Percentiles rank a stretch among this genome's conserved stretches.
Evolutionary conservation across 1,140 invertebrate species (phyloP).

Genomic region (Lethocerus indicus): DNA sequence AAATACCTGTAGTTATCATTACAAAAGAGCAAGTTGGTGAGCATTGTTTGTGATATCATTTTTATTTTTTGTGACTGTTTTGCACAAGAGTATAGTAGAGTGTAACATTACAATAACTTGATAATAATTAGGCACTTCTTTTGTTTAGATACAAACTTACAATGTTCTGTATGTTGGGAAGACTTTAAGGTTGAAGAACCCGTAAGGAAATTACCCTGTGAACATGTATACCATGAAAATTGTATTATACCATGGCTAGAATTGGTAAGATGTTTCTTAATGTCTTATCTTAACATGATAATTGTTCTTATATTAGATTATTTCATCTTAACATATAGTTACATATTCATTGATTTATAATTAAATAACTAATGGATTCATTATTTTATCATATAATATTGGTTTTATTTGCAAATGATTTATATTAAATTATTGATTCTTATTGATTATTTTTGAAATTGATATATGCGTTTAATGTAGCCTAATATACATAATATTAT

Average conservation of each 20-base stretch:
- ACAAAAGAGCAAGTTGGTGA: slow-evolving; percentile 66
- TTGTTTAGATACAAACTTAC: slow-evolving; percentile 49
- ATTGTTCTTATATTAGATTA: not conserved
- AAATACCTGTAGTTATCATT: slow-evolving; percentile 62
- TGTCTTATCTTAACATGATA: too few relatives aligned
- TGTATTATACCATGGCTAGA: slow-evolving; percentile 93
- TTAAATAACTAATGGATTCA: not conserved
- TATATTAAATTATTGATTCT: not conserved
- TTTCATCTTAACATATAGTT: not conserved
- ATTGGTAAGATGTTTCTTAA: slow-evolving; percentile 39
- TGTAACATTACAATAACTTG: not conserved
- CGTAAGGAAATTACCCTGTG: slow-evolving; percentile 74
- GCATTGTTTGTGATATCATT: slow-evolving; percentile 5
- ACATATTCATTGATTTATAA: not conserved
- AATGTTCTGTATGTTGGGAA: slow-evolving; percentile 97
- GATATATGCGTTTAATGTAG: not conserved
- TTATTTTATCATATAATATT: not conserved
- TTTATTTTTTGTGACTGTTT: not conserved
- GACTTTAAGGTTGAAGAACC: slow-evolving; percentile 68
- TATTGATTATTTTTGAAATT: not conserved
- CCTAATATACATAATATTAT: not conserved
- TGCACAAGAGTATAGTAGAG: not conserved
- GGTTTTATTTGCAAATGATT: not conserved
- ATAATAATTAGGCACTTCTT: not conserved
- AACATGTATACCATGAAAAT: slow-evolving; percentile 79